Percentiles rank a stretch among this genome's conserved stretches.
Conservation (phyloP, 2,113 vertebrate genomes). For the Sinosuthora webbiana region DNA sequence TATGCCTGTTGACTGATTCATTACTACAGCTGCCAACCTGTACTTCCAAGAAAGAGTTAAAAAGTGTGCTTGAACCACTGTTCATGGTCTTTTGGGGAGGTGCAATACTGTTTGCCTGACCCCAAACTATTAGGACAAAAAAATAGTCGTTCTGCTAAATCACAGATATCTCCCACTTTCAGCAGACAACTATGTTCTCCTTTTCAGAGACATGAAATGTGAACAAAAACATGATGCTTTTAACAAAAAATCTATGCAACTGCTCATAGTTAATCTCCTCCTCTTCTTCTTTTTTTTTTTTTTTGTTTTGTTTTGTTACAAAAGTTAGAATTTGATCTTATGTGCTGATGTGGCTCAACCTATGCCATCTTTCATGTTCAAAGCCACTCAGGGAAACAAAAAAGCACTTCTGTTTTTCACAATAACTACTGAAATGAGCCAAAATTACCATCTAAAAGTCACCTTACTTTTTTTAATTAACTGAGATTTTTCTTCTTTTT, state of each 20-base stretch:
- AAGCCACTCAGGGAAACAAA: background rate
- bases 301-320: background rate
- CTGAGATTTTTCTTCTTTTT: background rate
- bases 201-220: background rate
- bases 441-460: background rate
- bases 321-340: background rate
- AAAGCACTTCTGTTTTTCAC: background rate
- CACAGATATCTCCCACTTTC: background rate
- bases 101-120: background rate
- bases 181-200: background rate
- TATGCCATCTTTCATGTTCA: background rate
- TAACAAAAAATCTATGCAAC: background rate
- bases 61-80: background rate
- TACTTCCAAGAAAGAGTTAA: background rate
- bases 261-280: background rate
- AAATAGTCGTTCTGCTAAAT: background rate
- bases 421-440: background rate
- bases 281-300: background rate
- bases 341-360: background rate
- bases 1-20: rapidly evolving
- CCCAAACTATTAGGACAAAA: background rate
- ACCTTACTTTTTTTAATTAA: background rate
- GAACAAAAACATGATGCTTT: background rate
- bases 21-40: background rate
- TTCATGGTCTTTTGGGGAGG: background rate